These are phyloP conservation scores for Hypotaenidia okinawae DNA, from an alignment of 2,797 vertebrate genomes.

Conservation along the genomic window DNA sequence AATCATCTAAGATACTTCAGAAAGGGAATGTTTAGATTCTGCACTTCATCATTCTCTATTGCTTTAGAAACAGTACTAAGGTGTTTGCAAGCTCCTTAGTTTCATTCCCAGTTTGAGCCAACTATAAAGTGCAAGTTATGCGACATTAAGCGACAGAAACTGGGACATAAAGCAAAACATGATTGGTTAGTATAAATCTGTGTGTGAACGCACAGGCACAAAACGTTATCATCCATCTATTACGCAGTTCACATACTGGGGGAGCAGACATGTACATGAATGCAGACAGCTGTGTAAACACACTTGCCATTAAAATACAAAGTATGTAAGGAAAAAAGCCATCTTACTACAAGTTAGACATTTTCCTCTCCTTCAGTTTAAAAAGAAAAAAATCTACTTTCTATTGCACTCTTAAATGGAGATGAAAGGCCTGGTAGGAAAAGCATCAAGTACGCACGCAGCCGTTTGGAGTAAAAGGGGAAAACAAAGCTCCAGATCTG, in stretches of 20 bases:
- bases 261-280: not conserved
- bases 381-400: not conserved
- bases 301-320: conserved; percentile 5
- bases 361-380: not conserved
- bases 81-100: not conserved
- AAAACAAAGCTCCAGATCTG: not conserved
- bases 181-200: not conserved
- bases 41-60: conserved; percentile 6
- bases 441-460: not conserved
- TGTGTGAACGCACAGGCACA: not conserved
- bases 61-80: conserved; percentile 14
- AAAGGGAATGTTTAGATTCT: conserved; percentile 1
- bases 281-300: not conserved
- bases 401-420: not conserved
- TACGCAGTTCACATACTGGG: not conserved
- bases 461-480: not conserved
- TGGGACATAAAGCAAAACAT: not conserved
- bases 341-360: not conserved
- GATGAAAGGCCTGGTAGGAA: not conserved
- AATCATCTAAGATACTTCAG: not conserved
- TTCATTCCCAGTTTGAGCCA: not conserved
- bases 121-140: not conserved
- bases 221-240: not conserved
- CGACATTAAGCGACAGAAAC: not conserved
- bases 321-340: not conserved